Base-by-base conservation (phyloP, 1,140 invertebrate genomes). In the Leucophenga varia region DNA sequence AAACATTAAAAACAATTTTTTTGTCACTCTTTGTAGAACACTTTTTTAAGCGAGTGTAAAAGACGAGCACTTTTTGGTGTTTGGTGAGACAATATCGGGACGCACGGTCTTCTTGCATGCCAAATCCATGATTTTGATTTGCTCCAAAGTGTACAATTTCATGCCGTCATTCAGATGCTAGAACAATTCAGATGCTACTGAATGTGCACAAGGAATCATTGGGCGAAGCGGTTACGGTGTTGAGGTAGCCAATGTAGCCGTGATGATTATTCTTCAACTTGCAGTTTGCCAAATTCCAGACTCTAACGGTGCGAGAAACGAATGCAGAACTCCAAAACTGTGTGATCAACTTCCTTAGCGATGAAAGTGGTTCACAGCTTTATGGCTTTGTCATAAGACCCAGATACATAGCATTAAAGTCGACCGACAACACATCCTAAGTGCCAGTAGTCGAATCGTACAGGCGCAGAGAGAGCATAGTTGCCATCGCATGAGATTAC, bases 141-240 rank as follows among this genome's bases (percentile, higher is more conserved):
- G 96, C 70, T 98, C 94, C 56, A 99, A 81, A 21, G 97, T 99
- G 80, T 99, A 97, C 64, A 99, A 81, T 77, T 99, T 96, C 79
- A 99, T 99, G 78, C 95, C 95, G 77, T 99, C 97, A 80, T 99
- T 99, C 60, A 99, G 80, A 78, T 99, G 97, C 97, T 97, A 99
- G 38, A 99, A 79, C 94, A 99, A 97, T 80, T 96, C 95, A 78
- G 93, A 95, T 99, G 67, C 97, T 97, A 79, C 97, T 97, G 57
- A 95, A 98, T 18, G 97, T 97, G 80, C 97, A 99, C 3, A 99
- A 84, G 2, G 96, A 98, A 72, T 97, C 97, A 81, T 99, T 97
- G 72, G 97, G 97, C 43, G 96, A 98, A 30, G 99, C 96, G 8
- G 97, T 99, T 1, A 99, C 96, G 36, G 93, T 95, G 79, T 99